Conservation (phyloP, 2,113 vertebrate genomes). For the Coturnix japonica region DNA sequence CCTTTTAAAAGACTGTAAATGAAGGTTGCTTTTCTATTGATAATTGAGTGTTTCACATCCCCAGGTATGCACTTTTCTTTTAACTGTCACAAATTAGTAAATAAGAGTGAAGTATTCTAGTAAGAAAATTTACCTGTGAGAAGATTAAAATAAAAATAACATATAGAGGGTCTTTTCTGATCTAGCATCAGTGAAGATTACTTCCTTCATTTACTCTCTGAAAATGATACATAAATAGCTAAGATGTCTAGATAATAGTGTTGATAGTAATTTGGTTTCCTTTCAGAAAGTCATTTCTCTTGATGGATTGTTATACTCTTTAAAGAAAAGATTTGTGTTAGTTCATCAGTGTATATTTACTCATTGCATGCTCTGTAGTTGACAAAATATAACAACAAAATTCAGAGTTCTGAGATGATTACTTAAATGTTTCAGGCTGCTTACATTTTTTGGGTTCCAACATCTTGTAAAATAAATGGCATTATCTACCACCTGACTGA, state of each 20-base stretch:
- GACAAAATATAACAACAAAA: not conserved
- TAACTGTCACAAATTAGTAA: slow-evolving; percentile 4
- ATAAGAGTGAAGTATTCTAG: not conserved
- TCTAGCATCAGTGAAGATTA: slow-evolving; percentile 2
- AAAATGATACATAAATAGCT: slow-evolving; percentile 53
- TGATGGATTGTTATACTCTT: not conserved
- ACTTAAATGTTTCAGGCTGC: not conserved
- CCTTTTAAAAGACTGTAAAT: not conserved
- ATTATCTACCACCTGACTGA: not conserved
- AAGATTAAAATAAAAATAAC: not conserved
- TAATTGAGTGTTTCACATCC: not conserved
- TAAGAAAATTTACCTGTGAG: not conserved
- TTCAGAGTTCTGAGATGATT: not conserved
- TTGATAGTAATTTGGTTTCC: slow-evolving; percentile 1
- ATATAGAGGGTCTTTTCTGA: not conserved
- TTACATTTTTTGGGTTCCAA: not conserved
- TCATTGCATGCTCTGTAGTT: not conserved
- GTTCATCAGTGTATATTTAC: not conserved
- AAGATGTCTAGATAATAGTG: not conserved
- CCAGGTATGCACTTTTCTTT: not conserved
- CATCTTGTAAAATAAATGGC: not conserved
- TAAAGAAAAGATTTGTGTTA: not conserved
- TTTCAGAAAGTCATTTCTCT: not conserved
- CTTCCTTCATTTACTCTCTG: not conserved
- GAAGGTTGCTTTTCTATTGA: not conserved